A percentile compares a stretch with the other conserved stretches of the same genome.
Evolutionary conservation across 2,888 invertebrate species (phyloP).

Genomic region (Scaptomyza caliginosa): DNA sequence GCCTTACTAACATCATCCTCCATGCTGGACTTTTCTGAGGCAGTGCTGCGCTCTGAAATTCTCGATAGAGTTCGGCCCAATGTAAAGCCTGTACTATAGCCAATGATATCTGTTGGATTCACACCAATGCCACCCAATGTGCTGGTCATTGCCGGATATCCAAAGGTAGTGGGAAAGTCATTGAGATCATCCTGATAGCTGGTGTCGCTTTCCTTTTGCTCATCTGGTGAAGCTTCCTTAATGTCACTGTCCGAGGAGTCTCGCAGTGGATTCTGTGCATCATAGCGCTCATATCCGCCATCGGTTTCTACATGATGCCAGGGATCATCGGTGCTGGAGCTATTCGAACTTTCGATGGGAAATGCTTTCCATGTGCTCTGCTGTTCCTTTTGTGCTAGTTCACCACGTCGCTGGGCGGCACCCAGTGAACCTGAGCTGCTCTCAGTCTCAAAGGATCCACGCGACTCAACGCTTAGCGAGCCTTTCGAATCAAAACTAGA

Average conservation of each 20-base stretch:
- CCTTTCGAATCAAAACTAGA: slow-evolving; percentile 88
- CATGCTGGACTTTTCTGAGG: slow-evolving; percentile 93
- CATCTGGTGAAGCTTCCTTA: slow-evolving; percentile 85
- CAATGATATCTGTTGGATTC: slow-evolving; percentile 88
- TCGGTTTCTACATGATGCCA: slow-evolving; percentile 91
- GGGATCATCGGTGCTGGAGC: slow-evolving; percentile 93
- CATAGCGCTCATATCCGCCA: slow-evolving; percentile 86
- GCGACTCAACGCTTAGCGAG: slow-evolving; percentile 88
- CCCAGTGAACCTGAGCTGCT: slow-evolving; percentile 90
- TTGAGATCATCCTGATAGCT: slow-evolving; percentile 91
- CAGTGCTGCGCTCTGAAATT: slow-evolving; percentile 94
- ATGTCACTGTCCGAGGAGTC: slow-evolving; percentile 83
- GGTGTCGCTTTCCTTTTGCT: slow-evolving; percentile 86
- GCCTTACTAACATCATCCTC: slow-evolving; percentile 94
- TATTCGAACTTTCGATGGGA: slow-evolving; percentile 93
- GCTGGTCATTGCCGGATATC: slow-evolving; percentile 87
- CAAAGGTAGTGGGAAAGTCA: slow-evolving; percentile 90
- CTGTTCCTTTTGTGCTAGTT: slow-evolving; percentile 86
- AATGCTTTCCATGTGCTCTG: slow-evolving; percentile 93
- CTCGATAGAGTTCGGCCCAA: slow-evolving; percentile 91
- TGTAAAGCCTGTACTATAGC: slow-evolving; percentile 90
- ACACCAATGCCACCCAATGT: slow-evolving; percentile 85
- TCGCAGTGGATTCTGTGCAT: slow-evolving; percentile 82
- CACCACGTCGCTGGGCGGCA: slow-evolving; percentile 88
- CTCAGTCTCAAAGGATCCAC: slow-evolving; percentile 90